A percentile compares a stretch with the other conserved stretches of the same genome.
These are phyloP conservation scores for Haliclona indistincta DNA, from an alignment of 37 sponge, comb jelly and placozoan genomes.

Conservation along the genomic window DNA sequence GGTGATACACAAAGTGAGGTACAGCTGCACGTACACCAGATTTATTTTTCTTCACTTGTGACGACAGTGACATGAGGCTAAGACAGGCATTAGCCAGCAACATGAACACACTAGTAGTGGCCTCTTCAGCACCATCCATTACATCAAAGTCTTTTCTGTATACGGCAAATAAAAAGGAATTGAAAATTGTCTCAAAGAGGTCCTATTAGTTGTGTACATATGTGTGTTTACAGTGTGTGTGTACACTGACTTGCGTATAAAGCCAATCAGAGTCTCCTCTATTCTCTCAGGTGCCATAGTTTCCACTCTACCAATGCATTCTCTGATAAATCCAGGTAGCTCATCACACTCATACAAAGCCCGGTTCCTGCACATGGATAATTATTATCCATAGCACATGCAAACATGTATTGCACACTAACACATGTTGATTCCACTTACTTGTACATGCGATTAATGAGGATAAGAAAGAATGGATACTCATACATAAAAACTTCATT, in stretches of 20 bases:
- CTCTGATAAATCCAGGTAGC: constrained; percentile 6
- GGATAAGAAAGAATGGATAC: constrained; percentile 53
- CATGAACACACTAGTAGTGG: constrained; percentile 30
- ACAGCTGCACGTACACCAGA: constrained; percentile 1
- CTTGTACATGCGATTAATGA: constrained; percentile 36
- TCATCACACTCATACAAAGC: constrained; percentile 55
- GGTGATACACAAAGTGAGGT: constrained; percentile 26
- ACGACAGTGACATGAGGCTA: constrained; percentile 29
- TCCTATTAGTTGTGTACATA: background rate
- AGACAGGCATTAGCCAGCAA: constrained; percentile 52
- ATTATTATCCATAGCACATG: background rate
- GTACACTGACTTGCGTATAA: constrained; percentile 2
- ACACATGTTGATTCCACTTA: background rate
- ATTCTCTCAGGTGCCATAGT: background rate
- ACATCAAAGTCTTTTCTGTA: constrained; percentile 47
- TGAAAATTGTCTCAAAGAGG: no score
- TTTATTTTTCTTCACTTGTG: background rate
- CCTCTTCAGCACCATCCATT: constrained; percentile 21
- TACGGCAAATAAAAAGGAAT: background rate
- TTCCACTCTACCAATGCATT: constrained; percentile 27
- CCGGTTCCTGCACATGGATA: background rate
- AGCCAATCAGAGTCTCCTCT: background rate
- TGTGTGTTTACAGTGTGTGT: background rate
- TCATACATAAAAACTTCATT: constrained; percentile 15
- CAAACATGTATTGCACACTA: background rate